Percentiles rank a stretch among this genome's conserved stretches.
Evolutionary conservation across 1,140 invertebrate genomes (phyloP).

Genomic region (Panagrolaimus sp.): DNA sequence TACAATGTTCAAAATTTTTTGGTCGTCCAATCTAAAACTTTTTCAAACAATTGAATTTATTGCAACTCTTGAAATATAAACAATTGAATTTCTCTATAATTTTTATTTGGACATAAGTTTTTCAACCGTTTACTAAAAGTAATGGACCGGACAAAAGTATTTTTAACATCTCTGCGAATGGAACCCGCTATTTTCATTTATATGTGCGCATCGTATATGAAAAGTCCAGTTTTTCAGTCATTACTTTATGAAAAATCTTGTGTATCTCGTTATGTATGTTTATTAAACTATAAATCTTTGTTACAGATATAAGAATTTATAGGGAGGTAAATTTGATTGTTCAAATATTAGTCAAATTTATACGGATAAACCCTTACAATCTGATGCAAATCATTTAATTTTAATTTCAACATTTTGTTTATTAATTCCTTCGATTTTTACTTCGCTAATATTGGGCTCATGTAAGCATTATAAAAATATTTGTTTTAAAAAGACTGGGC

Average conservation of each 20-base stretch:
- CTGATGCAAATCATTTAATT: constrained; percentile 38
- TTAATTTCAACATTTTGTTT: constrained; percentile 44
- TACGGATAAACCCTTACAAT: constrained; percentile 40
- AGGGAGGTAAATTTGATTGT: no score
- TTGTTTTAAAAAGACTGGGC: no score
- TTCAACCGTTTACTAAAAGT: no score
- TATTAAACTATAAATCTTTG: no score
- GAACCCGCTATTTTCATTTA: constrained; percentile 45
- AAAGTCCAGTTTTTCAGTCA: constrained; percentile 45
- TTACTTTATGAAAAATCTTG: constrained; percentile 50
- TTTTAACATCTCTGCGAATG: constrained; percentile 19
- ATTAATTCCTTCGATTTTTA: constrained; percentile 43
- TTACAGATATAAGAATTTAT: no score
- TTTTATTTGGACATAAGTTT: no score
- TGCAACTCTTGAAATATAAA: no score
- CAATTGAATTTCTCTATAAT: no score
- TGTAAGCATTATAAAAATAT: constrained; percentile 27
- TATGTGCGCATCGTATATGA: constrained; percentile 42
- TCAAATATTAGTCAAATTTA: constrained; percentile 18
- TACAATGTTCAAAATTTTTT: no score
- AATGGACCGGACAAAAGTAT: no score
- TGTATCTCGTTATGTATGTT: constrained; percentile 28
- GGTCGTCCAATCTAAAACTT: no score
- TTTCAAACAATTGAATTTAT: no score
- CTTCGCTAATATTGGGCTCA: constrained; percentile 43